Conservation (phyloP, 2,113 vertebrate genomes). For the Pardalotus punctatus region DNA sequence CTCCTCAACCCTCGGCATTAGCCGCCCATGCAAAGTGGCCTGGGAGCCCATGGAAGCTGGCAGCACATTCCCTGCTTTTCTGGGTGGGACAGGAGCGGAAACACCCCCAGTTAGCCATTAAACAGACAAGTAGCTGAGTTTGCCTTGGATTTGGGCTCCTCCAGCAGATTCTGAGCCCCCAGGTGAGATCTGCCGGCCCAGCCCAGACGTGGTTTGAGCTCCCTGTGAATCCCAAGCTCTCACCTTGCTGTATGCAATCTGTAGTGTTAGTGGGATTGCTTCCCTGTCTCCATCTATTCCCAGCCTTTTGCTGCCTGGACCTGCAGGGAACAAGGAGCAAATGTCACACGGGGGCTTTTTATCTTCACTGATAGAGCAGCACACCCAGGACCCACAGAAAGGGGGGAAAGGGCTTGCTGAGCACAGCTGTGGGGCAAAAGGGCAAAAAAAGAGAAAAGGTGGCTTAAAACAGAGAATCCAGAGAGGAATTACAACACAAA, state of each 20-base stretch:
- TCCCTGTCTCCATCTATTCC: slow-evolving; percentile 95
- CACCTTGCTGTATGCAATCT: slow-evolving; percentile 91
- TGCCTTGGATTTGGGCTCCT: not conserved
- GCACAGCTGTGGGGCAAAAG: not conserved
- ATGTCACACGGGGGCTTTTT: not conserved
- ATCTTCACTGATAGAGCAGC: not conserved
- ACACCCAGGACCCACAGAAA: not conserved
- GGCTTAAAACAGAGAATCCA: not conserved
- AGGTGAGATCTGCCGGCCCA: not conserved
- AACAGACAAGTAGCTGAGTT: not conserved
- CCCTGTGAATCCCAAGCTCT: not conserved
- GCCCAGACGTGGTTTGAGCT: not conserved
- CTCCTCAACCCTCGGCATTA: no score
- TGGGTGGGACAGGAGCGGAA: not conserved
- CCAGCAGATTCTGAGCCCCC: not conserved
- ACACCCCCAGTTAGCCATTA: not conserved
- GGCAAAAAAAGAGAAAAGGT: not conserved
- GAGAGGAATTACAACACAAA: not conserved
- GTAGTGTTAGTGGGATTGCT: slow-evolving; percentile 90
- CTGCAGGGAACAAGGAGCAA: slow-evolving; percentile 64
- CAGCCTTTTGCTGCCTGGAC: slow-evolving; percentile 90
- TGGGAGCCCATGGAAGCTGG: not conserved
- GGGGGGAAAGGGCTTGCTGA: not conserved
- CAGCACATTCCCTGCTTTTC: not conserved
- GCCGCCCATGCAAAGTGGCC: not conserved